Evolutionary conservation across 2,113 vertebrate genomes (phyloP), one percentile per base, ranked within the genome.

Genomic region (Speoplatyrhinus poulsoni): DNA sequence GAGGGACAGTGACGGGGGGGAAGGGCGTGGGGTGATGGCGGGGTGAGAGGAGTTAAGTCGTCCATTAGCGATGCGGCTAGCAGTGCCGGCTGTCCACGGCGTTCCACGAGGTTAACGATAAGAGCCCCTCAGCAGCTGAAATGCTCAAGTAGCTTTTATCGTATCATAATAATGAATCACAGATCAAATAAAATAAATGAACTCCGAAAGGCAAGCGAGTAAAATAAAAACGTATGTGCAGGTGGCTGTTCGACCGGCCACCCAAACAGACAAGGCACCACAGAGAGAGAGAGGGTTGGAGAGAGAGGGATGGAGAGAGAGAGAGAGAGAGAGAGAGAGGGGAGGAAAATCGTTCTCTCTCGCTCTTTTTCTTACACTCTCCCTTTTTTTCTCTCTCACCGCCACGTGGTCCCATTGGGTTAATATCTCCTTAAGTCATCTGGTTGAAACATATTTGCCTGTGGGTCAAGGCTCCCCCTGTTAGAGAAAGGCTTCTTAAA

Each of bases 91-190:
- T 92, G 88, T 86, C 74, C 85, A 79, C 80, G 62, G 73, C 87
- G 88, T 93, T 93, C 89, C 90, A 90, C 91, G 92, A 93, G 92
- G 93, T 93, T 93, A 93, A 93, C 92, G 92, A 93, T 92, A 91
- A 92, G 86, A 87, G 91, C 88, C 87, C 86, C 83, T 88, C 85
- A 77, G 88, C 84, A 88, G 88, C 90, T 86, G 90, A 92, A 92
- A 93, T 92, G 93, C 93, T 92, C 91, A 93, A 93, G 91, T 93
- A 93, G 92, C 91, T 92, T 93, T 93, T 93, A 93, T 93, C 90
- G 91, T 93, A 92, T 93, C 93, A 92, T 93, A 92, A 93, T 93
- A 92, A 93, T 93, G 90, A 93, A 93, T 93, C 91, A 92, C 90
- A 93, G 91, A 92, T 93, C 91, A 93, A 93, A 92, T 92, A 91